Base-by-base conservation (phyloP, 2,888 invertebrate genomes). In the Callyntrura guangdongensis region DNA sequence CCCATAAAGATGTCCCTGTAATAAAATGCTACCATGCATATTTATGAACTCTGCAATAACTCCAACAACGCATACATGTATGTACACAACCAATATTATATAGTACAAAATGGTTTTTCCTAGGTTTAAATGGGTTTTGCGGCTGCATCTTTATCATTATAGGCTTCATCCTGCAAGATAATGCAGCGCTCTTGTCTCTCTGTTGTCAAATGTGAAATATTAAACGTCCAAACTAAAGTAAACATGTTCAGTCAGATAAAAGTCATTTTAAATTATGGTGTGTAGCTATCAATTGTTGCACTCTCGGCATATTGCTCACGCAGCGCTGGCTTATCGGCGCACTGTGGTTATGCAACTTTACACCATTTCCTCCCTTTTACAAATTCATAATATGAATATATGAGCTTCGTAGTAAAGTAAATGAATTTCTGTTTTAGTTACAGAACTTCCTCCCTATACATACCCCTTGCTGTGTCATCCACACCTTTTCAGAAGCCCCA, bases 361-460 rank as follows among this genome's bases (percentile, higher is more conserved):
- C 77, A 86, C 61, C 64, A 87, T 87, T 87, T 87, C 87, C 81
- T 81, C 56, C 27, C 79, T 27, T 74, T 49, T 5, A 9, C 2
- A 14, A 22, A 5, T 25, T 12, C 22, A 25, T 53, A 53, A 17
- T 12, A 9, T 20, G 8, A 20, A 27, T 67, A 36, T 67, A 36
- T 67, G 64, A 47, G 67, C 25, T 83, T 67, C 67, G 36, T 36
- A 2, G 36, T 36, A 67, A 56, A 72, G 56, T 36, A 85, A 72
- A 85, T 74, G 72, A 74, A 85, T 56, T 85, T 85, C 36, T 36
- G 85, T 85, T 72, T 81, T 81, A 87, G 87, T 87, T 87, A 87
- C 85, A 81, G 79, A 81, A 79, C 87, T 87, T 87, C 87, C 87
- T 87, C 81, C 56, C 74, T 74, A 17, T 86, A 69, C 86, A 17